Base-by-base conservation (phyloP, 2,113 vertebrate species). In the Sakesphorus luctuosus region DNA sequence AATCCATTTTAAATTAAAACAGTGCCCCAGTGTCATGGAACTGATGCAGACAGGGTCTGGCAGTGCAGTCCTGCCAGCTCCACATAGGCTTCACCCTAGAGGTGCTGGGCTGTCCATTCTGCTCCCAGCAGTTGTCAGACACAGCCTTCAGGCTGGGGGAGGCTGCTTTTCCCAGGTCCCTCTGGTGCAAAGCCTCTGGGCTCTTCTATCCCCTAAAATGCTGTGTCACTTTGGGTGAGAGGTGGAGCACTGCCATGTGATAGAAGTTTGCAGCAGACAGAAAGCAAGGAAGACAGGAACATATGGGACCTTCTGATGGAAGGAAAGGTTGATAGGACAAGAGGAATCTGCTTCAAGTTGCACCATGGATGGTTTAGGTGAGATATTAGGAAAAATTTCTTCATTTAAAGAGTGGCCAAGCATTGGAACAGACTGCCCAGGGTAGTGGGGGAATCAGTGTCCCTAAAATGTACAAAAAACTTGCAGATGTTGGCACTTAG, bases 1-100 rank as follows among this genome's bases (percentile, higher is more conserved):
- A 97, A 97, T 96, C 96, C 96, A 94, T 95, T 96, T 95, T 94
- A 96, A 96, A 97, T 97, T 97, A 97, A 96, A 97, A 92, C 92
- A 97, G 92, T 71, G 92, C 86, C 92, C 65, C 88, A 87, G 61
- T 93, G 91, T 95, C 94, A 74, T 25, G 43, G 83, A 94, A 89
- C 83, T 63, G 83, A 78, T 95, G 94, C 73, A 93, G 84, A 89
- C 86, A 31, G 1, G n/a, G 76, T 71, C 91, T 88, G 88, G 63
- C 72, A 76, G 58, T 4, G 1, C 59, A 74, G 88, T 43, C 69
- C 67, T 65, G 58, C 49, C 0, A 4, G 53, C 24, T 91, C 62
- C 49, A 52, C 2, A 1, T 3, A 55, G 38, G 23, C 26, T 88
- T 66, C 53, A 67, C 33, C 80, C 55, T 1, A 38, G 83, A 71